phyloP scores from a whole-genome alignment of 2,113 vertebrate species.

The Connochaetes taurinus region DNA sequence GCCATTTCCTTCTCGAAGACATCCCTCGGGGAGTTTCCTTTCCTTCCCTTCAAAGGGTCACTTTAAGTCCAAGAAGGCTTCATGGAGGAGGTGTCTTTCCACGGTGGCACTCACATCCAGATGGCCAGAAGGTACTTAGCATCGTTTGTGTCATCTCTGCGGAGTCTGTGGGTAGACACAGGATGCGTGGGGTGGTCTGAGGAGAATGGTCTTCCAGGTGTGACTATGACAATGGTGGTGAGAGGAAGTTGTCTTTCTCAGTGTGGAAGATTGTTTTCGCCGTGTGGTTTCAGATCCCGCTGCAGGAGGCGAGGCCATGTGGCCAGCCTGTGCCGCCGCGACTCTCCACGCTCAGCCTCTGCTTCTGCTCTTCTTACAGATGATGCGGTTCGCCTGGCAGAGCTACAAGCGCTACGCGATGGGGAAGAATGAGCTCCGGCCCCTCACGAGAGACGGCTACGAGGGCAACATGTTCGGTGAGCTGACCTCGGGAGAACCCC shows the following conservation, averaged over 20 bases:
- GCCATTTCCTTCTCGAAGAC: too few species aligned
- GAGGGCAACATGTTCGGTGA: conserved; percentile 98
- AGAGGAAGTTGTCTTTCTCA: neutral
- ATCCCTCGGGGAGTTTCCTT: neutral
- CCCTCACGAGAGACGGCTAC: conserved; percentile 91
- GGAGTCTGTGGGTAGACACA: neutral
- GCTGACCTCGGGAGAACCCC: conserved; percentile 50
- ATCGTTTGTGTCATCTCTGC: neutral
- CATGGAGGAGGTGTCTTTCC: neutral
- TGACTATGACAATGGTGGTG: neutral
- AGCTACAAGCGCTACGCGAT: conserved; percentile 94
- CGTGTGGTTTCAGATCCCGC: neutral
- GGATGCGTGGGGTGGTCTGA: fast-evolving
- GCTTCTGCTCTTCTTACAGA: conserved; percentile 79
- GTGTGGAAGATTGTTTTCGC: neutral
- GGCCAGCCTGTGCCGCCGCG: fast-evolving
- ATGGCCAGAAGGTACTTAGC: neutral
- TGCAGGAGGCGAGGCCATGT: neutral
- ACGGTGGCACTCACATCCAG: neutral
- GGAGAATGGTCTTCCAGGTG: neutral
- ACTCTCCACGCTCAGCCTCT: neutral
- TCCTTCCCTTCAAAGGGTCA: neutral
- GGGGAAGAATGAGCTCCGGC: conserved; percentile 95
- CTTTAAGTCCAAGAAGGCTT: neutral
- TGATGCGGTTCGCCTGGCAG: conserved; percentile 99